Evolutionary conservation across 2,888 invertebrate genomes (phyloP), one percentile per base, ranked within the genome.

Genomic region (Acanthosepion esculentum): DNA sequence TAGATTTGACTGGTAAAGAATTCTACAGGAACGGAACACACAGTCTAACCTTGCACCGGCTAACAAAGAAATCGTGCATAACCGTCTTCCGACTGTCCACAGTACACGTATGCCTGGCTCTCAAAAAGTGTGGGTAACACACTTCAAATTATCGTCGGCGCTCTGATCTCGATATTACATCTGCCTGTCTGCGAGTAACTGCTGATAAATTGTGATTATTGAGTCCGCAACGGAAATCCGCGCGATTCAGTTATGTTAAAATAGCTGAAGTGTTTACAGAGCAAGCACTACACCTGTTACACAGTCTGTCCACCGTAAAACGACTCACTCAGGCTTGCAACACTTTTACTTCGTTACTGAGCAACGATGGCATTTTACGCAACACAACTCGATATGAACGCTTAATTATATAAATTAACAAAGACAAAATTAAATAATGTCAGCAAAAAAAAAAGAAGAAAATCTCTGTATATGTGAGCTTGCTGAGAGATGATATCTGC

Each of bases 151-250:
- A 78, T 78, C n/a, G 15, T 33, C 78, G 78, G n/a, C 78, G 8
- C 12, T n/a, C 78, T 78, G 12, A 3, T 10, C 78, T n/a, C 78
- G 33, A 78, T 33, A 78, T 33, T 78, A n/a, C 78, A 78, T 78
- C 78, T 78, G 78, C 78, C n/a, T 78, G n/a, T 26, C 26, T 15
- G n/a, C 15, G 78, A n/a, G n/a, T n/a, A 78, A 78, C n/a, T 78
- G 78, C n/a, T 78, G 78, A 78, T 78, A 78, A 78, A 78, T 78
- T 78, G n/a, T n/a, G 78, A 78, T 78, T 78, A 78, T 78, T 78
- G 78, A 78, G 78, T 78, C 78, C 78, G 15, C n/a, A 18, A 78
- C 78, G 78, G 78, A 78, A 78, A 78, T n/a, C 78, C 78, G 12
- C 78, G 78, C n/a, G 78, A 78, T 78, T 78, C n/a, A 78, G 78